Percentiles rank a stretch among this genome's conserved stretches.
phyloP scores from a whole-genome alignment of 1,140 invertebrate genomes.

The Ridgeia piscesae region DNA sequence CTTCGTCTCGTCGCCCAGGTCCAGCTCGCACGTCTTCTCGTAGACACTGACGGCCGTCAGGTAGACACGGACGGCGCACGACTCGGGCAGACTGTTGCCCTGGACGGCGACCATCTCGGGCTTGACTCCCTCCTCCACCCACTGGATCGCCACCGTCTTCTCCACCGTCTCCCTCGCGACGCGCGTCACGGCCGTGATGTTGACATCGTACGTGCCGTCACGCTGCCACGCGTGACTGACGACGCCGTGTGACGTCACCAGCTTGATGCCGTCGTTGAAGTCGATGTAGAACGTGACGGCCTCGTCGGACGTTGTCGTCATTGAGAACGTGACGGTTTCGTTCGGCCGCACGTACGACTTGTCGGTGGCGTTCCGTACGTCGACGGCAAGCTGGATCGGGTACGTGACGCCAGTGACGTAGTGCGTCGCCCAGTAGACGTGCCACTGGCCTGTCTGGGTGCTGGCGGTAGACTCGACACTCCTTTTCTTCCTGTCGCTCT shows the following conservation, averaged over 20 bases:
- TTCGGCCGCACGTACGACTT: conserved; percentile 20
- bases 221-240: conserved; percentile 42
- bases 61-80: conserved; percentile 25
- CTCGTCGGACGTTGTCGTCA: conserved; percentile 26
- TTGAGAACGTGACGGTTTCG: conserved; percentile 39
- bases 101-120: conserved; percentile 39
- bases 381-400: not conserved
- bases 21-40: conserved; percentile 13
- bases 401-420: not conserved
- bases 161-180: conserved; percentile 20
- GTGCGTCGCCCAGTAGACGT: not conserved
- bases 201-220: conserved; percentile 41
- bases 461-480: too few relatives aligned
- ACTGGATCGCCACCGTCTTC: conserved; percentile 33
- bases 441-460: not conserved
- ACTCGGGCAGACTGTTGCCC: conserved; percentile 28
- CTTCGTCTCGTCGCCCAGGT: not conserved
- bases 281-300: conserved; percentile 36
- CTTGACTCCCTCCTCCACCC: conserved; percentile 42
- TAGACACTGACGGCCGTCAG: conserved; percentile 31
- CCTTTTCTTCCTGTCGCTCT: too few relatives aligned
- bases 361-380: not conserved
- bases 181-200: conserved; percentile 37
- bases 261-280: conserved; percentile 43
- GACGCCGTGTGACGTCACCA: conserved; percentile 26